Evolutionary conservation across 92 coral and sea anemone species (phyloP), one percentile per base, ranked within the genome.

Genomic region (Epizoanthus stellaris): DNA sequence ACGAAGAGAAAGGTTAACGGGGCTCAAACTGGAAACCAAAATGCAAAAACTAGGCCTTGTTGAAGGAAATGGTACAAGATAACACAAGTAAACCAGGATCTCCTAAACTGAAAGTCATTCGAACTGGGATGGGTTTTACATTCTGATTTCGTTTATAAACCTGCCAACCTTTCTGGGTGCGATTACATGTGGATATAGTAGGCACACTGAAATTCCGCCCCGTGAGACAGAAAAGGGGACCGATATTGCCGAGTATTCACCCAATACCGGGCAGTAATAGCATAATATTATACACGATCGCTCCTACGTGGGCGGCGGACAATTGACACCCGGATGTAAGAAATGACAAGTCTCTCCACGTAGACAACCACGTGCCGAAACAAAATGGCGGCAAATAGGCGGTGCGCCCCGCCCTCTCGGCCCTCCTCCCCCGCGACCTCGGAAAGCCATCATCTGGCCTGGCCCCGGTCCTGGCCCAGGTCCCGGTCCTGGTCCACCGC

Each of bases 311-410:
- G 83, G 59, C 16, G 99, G 99, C 36, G 99, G 99, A 10, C 94
- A 95, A 77, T 94, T 96, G 25, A 87, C 66, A 49, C 98, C 96
- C 39, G 99, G 99, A 85, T 96, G 99, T 67, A 96, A 77, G 85
- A 96, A 96, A 74, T 93, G 93, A 77, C 99, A 96, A 53, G 87
- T 89, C 79, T 92, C 93, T 76, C 99, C 99, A 68, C 98, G 93
- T 0, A 96, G 85, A 73, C 99, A 96, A 34, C 99, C 99, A 77
- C 99, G 95, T 25, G 91, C 87, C 66, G 99, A 94, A 80, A 92
- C 92, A 64, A 94, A 96, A 84, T 96, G 99, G 43, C 99, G 98
- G 87, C 99, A 96, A 17, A 91, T 39, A 2, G 97, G 97, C 2
- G 95, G 89, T 16, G 88, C 67, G 85, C 98, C 98, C 73, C 99